Conservation (phyloP, 2,113 vertebrate genomes). For the Uria lomvia region DNA sequence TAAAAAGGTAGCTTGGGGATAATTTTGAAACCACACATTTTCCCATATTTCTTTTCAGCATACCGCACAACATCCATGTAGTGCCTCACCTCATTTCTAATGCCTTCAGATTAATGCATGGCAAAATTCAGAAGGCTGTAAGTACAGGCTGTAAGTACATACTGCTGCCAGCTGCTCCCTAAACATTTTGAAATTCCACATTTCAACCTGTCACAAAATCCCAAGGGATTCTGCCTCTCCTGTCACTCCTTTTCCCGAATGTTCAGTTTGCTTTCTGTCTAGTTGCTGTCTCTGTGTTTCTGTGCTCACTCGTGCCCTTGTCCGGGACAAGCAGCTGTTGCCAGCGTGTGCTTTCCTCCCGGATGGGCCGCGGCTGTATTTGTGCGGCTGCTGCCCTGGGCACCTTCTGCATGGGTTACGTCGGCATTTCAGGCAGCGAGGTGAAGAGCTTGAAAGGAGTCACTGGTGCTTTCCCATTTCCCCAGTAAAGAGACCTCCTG, state of each 20-base stretch:
- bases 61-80: neutral
- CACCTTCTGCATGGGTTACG: neutral
- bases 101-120: neutral
- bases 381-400: neutral
- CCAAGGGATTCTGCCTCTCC: neutral
- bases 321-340: neutral
- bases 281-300: neutral
- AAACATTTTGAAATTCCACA: neutral
- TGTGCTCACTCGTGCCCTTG: neutral
- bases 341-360: neutral
- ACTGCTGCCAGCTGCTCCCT: neutral
- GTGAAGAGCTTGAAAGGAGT: neutral
- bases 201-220: constrained; percentile 1
- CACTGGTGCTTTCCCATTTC: neutral
- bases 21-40: neutral
- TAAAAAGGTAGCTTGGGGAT: neutral
- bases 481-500: neutral
- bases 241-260: neutral
- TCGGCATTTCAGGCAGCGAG: neutral
- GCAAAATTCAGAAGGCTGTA: neutral
- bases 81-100: neutral
- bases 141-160: neutral
- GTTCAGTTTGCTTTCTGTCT: neutral
- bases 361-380: neutral
- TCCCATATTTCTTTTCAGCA: neutral